Percentiles rank a stretch among this genome's conserved stretches.
phyloP scores from a whole-genome alignment of 2,113 vertebrate genomes.

The Syrmaticus mikado region DNA sequence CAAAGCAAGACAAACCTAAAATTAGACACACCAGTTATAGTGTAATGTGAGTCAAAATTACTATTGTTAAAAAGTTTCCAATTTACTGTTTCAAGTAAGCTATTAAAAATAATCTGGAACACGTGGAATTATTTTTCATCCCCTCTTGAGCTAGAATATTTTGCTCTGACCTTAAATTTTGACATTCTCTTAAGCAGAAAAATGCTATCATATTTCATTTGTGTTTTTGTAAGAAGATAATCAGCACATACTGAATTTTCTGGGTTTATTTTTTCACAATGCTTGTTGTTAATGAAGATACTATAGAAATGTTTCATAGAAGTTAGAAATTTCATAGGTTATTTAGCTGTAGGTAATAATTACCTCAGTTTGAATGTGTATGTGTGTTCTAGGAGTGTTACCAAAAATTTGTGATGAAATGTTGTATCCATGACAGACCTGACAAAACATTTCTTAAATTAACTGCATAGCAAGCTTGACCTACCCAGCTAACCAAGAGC shows the following conservation, averaged over 20 bases:
- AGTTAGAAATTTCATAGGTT: neutral
- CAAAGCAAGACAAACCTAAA: neutral
- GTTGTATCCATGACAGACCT: neutral
- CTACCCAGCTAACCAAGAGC: neutral
- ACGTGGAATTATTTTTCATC: rapidly evolving
- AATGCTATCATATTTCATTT: neutral
- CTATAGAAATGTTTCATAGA: neutral
- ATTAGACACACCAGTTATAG: neutral
- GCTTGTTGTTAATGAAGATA: neutral
- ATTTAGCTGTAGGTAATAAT: neutral
- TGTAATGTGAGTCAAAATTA: neutral
- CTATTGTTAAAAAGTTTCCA: neutral
- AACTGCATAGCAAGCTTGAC: neutral
- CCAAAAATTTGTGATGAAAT: neutral
- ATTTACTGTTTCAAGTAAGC: neutral
- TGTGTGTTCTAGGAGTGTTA: neutral
- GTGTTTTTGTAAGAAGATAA: neutral
- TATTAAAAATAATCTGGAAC: neutral
- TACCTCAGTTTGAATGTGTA: neutral
- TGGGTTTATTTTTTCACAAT: neutral
- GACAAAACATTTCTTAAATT: neutral
- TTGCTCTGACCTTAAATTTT: neutral
- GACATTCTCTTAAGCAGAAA: neutral
- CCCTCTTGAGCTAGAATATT: neutral
- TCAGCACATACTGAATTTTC: neutral